Evolutionary conservation across 1,140 invertebrate species (phyloP), one percentile per base, ranked within the genome.

Genomic region (Oscheius sp.): DNA sequence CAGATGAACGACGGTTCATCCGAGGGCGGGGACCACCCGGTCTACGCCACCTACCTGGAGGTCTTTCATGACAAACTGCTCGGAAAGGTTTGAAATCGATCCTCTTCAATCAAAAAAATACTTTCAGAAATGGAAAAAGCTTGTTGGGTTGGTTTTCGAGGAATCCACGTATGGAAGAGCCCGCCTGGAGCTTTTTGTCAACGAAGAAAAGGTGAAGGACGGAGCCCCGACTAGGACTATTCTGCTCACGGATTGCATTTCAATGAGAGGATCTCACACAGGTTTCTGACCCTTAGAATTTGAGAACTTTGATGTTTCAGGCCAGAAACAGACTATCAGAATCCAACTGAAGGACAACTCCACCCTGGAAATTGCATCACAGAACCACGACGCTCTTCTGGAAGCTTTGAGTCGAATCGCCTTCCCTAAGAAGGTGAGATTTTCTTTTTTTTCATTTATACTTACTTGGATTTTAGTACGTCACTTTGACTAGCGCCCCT

Each of bases 361-460:
- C 15, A 34, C 20, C 35, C 3, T 26, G 20, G 55, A 34, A 59
- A 58, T 58, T 15, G 4, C 1, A 42, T 13, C 20, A 7, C 2
- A 59, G 55, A 20, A n/a, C n/a, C n/a, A 10, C 31, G 10, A 68
- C 23, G 58, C 7, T 31, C 13, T 67, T 7, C 42, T 67, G 63
- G 38, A 66, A 55, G 49, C 49, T 23, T 55, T 55, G 49, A 13
- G 49, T 26, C 15, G 28, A 23, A 55, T 55, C 28, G 49, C 49
- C 52, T 68, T 68, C 26, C 67, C 52, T 49, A 49, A 58, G 67
- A 49, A 68, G 58, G 67, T 68, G 23, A 68, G 49, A 15, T 36
- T 68, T 58, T 55, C 67, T 65, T 29, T 36, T 45, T 31, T 65
- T 65, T 65, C 62, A 45, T 65, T 45, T 31, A 45, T 65, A 2